phyloP scores from a whole-genome alignment of 2,888 invertebrate genomes.

The Caenorhabditis wallacei region DNA sequence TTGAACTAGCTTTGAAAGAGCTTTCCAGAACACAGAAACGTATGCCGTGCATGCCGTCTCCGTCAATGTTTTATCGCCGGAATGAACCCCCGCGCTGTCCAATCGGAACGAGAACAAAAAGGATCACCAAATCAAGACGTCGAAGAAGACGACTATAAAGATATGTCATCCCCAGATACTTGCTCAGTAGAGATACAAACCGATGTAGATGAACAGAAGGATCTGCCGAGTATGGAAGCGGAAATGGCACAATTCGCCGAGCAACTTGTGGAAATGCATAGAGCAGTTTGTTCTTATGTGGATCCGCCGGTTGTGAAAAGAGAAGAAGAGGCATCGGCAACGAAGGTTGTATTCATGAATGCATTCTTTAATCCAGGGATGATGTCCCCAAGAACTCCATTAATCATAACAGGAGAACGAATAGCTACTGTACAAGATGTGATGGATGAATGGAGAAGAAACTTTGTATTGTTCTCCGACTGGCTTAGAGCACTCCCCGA shows the following conservation, averaged over 20 bases:
- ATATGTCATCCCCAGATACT: conserved; percentile 63
- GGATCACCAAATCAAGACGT: conserved; percentile 53
- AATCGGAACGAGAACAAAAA: conserved; percentile 73
- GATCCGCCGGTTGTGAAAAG: conserved; percentile 64
- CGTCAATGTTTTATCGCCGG: conserved; percentile 77
- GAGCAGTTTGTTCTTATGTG: conserved; percentile 72
- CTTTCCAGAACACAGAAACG: conserved; percentile 80
- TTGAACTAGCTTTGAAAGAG: too few species aligned
- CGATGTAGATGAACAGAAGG: conserved; percentile 47
- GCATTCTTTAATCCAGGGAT: conserved; percentile 74
- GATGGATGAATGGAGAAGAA: conserved; percentile 78
- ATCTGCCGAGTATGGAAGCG: conserved; percentile 56
- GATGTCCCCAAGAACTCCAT: conserved; percentile 68
- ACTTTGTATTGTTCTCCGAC: conserved; percentile 78
- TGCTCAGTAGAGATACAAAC: conserved; percentile 72
- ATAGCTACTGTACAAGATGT: conserved; percentile 76
- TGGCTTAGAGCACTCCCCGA: conserved; percentile 78
- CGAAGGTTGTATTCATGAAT: conserved; percentile 69
- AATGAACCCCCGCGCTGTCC: conserved; percentile 79
- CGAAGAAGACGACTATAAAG: conserved; percentile 65
- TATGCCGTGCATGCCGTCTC: conserved; percentile 79
- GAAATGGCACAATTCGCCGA: conserved; percentile 61
- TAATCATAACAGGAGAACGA: conserved; percentile 70
- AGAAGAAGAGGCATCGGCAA: conserved; percentile 35
- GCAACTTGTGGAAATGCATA: conserved; percentile 70